Evolutionary conservation across 2,113 vertebrate genomes (phyloP).

Genomic region (Lichenostomus cassidix): DNA sequence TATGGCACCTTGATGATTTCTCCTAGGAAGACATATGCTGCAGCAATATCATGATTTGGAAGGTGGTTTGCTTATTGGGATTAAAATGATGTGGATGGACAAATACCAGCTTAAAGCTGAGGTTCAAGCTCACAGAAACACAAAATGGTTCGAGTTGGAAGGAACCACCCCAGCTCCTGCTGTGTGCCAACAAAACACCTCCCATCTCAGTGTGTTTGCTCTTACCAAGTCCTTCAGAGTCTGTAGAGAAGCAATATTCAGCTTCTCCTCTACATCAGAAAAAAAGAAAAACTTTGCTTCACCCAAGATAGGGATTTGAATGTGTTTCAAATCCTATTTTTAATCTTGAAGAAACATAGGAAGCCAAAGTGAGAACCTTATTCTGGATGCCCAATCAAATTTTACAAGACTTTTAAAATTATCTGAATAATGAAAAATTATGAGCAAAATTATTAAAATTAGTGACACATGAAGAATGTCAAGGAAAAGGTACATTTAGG

Average conservation of each 20-base stretch:
- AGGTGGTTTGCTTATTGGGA: not conserved
- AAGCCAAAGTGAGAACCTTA: not conserved
- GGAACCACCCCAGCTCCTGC: not conserved
- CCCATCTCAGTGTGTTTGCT: not conserved
- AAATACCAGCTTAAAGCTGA: not conserved
- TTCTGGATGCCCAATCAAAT: not conserved
- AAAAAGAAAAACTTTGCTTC: not conserved
- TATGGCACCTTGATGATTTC: not conserved
- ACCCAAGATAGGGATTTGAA: not conserved
- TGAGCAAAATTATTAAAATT: not conserved
- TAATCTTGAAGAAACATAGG: not conserved
- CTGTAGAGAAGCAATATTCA: not conserved
- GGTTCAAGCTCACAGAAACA: not conserved
- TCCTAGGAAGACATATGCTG: not conserved
- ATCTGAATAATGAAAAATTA: not conserved
- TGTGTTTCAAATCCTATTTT: accelerated
- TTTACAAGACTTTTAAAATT: not conserved
- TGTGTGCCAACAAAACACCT: accelerated
- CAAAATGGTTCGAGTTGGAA: too few relatives aligned
- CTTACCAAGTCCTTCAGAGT: not conserved
- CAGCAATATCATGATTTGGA: not conserved
- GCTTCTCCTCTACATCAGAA: not conserved
- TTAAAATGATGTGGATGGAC: not conserved
- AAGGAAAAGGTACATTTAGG: not conserved
- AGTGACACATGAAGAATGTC: not conserved